Conservation (phyloP, 2,888 invertebrate species). For the Silvanus unidentatus region DNA sequence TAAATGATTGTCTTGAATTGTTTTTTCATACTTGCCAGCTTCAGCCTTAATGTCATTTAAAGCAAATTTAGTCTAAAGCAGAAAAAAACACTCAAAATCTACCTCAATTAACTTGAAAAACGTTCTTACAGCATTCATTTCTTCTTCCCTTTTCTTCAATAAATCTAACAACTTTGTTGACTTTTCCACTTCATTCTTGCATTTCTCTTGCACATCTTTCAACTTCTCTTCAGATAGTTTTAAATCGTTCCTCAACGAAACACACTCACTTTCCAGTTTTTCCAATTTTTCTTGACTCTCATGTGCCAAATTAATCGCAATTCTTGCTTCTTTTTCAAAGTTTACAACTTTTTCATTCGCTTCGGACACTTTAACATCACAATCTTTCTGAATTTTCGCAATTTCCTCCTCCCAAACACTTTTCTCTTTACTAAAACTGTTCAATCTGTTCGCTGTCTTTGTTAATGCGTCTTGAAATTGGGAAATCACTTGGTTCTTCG, state of each 20-base stretch:
- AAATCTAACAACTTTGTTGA: constrained; percentile 25
- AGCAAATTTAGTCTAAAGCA: no score
- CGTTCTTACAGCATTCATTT: constrained; percentile 52
- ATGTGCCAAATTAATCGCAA: constrained; percentile 63
- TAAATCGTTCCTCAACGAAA: constrained; percentile 46
- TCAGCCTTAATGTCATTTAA: no score
- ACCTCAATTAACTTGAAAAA: no score
- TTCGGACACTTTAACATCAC: constrained; percentile 31
- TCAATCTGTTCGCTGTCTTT: constrained; percentile 42
- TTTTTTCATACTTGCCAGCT: no score
- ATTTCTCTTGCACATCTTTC: constrained; percentile 24
- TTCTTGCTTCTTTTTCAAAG: constrained; percentile 66
- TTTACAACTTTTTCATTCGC: constrained; percentile 51
- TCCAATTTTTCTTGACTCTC: constrained; percentile 62
- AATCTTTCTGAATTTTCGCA: constrained; percentile 26
- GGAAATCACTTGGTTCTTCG: constrained; percentile 64
- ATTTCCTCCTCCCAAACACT: constrained; percentile 32
- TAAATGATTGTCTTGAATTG: no score
- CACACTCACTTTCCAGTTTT: constrained; percentile 50
- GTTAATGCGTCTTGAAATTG: constrained; percentile 62
- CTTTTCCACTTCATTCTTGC: constrained; percentile 40
- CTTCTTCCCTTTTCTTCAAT: constrained; percentile 45
- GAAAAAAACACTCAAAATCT: no score
- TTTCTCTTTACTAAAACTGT: constrained; percentile 37
- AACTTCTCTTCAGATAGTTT: constrained; percentile 31